Evolutionary conservation across 2,888 invertebrate species (phyloP), one percentile per base, ranked within the genome.

Genomic region (Harpalus rubripes): DNA sequence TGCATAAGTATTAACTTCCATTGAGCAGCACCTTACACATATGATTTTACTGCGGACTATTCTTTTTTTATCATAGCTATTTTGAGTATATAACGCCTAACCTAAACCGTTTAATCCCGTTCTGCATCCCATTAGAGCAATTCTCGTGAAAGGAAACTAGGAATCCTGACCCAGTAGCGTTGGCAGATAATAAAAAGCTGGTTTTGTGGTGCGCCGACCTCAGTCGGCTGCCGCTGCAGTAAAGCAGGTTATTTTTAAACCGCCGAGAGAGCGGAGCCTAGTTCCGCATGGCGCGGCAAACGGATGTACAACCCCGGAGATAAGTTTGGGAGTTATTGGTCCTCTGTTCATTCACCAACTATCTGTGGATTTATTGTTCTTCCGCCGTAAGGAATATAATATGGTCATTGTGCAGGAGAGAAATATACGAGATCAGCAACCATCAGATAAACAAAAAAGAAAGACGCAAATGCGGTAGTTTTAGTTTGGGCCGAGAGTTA

Each of bases 281-380:
- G 59, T 81, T 81, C 81, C 81, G 81, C 81, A 63, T 81, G 61
- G 52, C n/a, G 44, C 18, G 65, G 63, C 81, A 81, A 81, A 63
- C 63, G 65, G 63, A 81, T 81, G 63, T 63, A 81, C 81, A 63
- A 52, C 32, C 44, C 58, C 4, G 16, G 56, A 58, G 58, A 78
- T 78, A 78, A 78, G 78, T 78, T 74, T 78, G 22, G 58, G 56
- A 78, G 18, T 78, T 56, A 58, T 78, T 78, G 78, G 72, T 15
- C 44, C 72, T 74, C 72, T 74, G 72, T 74, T 74, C 72, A 74
- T 44, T 74, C 72, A 74, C 39, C 16, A 74, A 44, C 72, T 74
- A 74, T 74, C 72, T 74, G 41, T 18, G 44, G 72, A 74, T 74
- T 44, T 74, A 74, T 26, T 39, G 32, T 74, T 41, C 44, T 18